Evolutionary conservation across 2,113 vertebrate genomes (phyloP), one percentile per base, ranked within the genome.

Genomic region (Oryzias melastigma): DNA sequence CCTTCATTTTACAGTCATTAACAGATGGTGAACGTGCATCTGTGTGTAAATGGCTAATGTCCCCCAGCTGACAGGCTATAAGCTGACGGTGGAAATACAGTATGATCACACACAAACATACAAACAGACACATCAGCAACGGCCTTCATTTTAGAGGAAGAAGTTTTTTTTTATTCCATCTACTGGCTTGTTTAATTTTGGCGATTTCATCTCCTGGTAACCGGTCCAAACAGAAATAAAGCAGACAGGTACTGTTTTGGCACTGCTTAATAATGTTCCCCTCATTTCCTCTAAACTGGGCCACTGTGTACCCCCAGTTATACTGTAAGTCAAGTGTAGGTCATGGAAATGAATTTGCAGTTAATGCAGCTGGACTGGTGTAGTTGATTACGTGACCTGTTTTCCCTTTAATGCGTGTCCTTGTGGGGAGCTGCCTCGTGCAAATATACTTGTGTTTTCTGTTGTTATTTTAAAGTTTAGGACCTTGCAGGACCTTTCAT

Each of bases 131-230:
- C 65, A 65, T 58, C 64, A 14, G 66, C 81, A 87, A 88, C 84
- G 85, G 76, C 71, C 77, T 83, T 81, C 77, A 75, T 81, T 35
- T 75, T 69, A 62, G 65, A 84, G 65, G 65, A 84, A 71, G 84
- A 78, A 73, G 60, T 76, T 79, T 73, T 71, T 58, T 56, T 48
- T 62, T 62, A 48, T 57, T 7, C 29, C 12, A 17, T 68, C 65
- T 69, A 70, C 70, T 58, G 75, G 48, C 70, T 18, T 35, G 35
- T 35, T 35, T 49, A 58, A 65, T 77, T 73, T 69, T 44, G 56
- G 76, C 49, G 51, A 68, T 62, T 72, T 77, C 78, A 81, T 74
- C 73, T 77, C 59, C 43, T 68, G 65, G 62, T 77, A 64, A 76
- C 61, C 19, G 54, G 22, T 60, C 40, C 72, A 78, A 60, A 71